Percentiles rank a stretch among this genome's conserved stretches.
phyloP scores from a whole-genome alignment of 2,797 vertebrate genomes.

The Epinephelus awoara region DNA sequence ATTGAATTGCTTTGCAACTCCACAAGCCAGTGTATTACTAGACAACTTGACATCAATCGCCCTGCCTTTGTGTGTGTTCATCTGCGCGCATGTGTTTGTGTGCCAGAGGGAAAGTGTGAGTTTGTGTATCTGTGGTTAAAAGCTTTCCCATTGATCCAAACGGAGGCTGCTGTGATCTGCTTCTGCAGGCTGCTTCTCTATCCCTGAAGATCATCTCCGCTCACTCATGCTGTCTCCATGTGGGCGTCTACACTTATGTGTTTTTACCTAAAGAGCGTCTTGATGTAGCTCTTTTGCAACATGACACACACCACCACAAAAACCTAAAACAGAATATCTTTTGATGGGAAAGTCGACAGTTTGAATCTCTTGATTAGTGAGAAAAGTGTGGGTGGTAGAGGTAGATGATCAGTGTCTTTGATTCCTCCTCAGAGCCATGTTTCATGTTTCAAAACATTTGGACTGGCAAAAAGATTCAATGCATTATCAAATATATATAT shows the following conservation, averaged over 20 bases:
- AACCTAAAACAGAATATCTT: neutral
- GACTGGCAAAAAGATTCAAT: neutral
- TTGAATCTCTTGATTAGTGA: neutral
- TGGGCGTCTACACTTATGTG: constrained; percentile 20
- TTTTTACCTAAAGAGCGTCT: constrained; percentile 17
- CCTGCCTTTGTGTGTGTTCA: constrained; percentile 65
- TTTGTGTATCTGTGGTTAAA: constrained; percentile 82
- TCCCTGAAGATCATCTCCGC: constrained; percentile 64
- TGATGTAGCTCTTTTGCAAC: neutral
- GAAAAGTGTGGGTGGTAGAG: neutral
- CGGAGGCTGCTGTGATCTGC: constrained; percentile 77
- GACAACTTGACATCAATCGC: constrained; percentile 86
- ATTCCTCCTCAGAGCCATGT: neutral
- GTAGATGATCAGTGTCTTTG: neutral
- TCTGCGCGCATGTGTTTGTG: constrained; percentile 46
- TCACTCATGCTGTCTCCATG: constrained; percentile 40
- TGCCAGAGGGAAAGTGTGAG: constrained; percentile 38
- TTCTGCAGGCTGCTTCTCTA: constrained; percentile 47
- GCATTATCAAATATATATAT: neutral
- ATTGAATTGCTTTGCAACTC: constrained; percentile 89
- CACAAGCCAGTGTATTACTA: constrained; percentile 85
- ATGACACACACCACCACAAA: neutral
- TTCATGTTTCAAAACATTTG: neutral
- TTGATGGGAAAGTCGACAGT: neutral
- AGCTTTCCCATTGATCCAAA: constrained; percentile 85